phyloP scores from a whole-genome alignment of 1,140 invertebrate species.

The Ceratina japonica region DNA sequence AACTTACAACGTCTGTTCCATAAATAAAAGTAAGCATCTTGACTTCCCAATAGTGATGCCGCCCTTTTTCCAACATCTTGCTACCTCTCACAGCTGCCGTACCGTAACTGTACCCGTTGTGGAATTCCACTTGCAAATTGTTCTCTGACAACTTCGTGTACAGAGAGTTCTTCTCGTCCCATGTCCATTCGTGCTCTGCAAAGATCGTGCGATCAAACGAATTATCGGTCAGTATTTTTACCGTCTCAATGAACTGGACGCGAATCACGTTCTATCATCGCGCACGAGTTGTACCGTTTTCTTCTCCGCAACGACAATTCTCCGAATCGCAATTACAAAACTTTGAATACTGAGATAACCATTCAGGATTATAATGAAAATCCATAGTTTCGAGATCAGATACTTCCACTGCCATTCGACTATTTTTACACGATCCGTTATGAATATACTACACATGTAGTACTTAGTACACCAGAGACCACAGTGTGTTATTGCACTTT shows the following conservation, averaged over 20 bases:
- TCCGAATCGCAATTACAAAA: constrained; percentile 41
- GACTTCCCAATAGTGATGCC: constrained; percentile 92
- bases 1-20: constrained; percentile 90
- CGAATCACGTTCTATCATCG: no score
- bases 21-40: constrained; percentile 88
- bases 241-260: neutral
- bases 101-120: constrained; percentile 86
- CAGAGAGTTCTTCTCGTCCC: constrained; percentile 78
- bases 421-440: neutral
- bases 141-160: constrained; percentile 78
- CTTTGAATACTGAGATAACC: constrained; percentile 7
- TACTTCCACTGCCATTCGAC: neutral
- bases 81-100: constrained; percentile 86
- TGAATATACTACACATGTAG: no score
- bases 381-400: constrained; percentile 15
- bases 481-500: neutral
- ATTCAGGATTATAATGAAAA: constrained; percentile 28
- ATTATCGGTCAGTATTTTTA: neutral
- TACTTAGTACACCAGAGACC: no score
- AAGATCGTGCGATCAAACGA: neutral
- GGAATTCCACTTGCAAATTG: constrained; percentile 84
- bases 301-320: constrained; percentile 46
- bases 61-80: constrained; percentile 80
- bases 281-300: constrained; percentile 29
- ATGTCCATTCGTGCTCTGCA: constrained; percentile 81